phyloP scores from a whole-genome alignment of 2,888 invertebrate genomes.

The Myopa tessellatipennis region DNA sequence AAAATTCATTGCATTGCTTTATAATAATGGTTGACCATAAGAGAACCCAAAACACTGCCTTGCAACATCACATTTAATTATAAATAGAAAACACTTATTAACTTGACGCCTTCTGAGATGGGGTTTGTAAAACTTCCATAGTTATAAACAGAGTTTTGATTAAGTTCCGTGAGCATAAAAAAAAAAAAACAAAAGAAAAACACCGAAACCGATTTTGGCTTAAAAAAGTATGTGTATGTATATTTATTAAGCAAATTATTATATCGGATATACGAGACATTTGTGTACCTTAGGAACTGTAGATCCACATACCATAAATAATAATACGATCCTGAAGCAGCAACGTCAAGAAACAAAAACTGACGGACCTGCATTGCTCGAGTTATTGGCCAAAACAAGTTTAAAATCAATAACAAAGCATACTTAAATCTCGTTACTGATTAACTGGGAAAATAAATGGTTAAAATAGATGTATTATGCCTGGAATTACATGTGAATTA shows the following conservation, averaged over 20 bases:
- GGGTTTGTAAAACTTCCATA: background rate
- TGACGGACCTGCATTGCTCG: too few species aligned
- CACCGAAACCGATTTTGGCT: background rate
- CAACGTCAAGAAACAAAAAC: background rate
- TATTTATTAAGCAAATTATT: background rate
- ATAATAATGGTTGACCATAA: slow-evolving; percentile 22
- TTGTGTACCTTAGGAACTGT: too few species aligned
- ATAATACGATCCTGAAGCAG: background rate
- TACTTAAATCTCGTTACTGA: too few species aligned
- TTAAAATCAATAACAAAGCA: too few species aligned
- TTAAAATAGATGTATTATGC: too few species aligned
- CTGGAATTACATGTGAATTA: too few species aligned
- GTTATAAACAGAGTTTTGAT: background rate
- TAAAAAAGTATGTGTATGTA: background rate
- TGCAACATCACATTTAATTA: slow-evolving; percentile 30
- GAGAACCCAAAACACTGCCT: slow-evolving; percentile 36
- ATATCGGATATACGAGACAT: too few species aligned
- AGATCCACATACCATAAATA: too few species aligned
- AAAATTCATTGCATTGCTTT: slow-evolving; percentile 10
- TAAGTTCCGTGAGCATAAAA: background rate
- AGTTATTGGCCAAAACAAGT: too few species aligned
- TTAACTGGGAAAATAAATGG: too few species aligned
- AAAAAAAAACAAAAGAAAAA: background rate
- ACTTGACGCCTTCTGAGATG: background rate
- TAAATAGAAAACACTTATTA: background rate